Evolutionary conservation across 1,140 invertebrate genomes (phyloP).

Genomic region (Magallana gigas): DNA sequence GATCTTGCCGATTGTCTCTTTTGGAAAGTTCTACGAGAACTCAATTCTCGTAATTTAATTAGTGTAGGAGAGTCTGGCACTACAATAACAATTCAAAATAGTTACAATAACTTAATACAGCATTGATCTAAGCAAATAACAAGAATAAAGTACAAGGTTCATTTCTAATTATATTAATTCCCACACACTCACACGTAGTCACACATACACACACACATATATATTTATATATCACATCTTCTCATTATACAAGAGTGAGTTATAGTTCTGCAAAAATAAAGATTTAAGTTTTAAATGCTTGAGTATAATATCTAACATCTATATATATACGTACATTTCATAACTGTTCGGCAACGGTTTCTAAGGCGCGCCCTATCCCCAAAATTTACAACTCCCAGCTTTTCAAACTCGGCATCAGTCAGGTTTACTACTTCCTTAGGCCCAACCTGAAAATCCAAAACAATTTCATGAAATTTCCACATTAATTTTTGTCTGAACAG

Average conservation of each 20-base stretch:
- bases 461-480: too few species aligned
- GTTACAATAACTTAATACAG: not conserved
- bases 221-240: too few species aligned
- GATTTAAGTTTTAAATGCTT: too few species aligned
- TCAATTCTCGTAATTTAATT: not conserved
- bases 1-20: not conserved
- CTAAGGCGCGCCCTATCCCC: not conserved
- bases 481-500: too few species aligned
- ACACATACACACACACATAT: not conserved
- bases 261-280: too few species aligned
- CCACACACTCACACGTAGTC: not conserved
- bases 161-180: not conserved
- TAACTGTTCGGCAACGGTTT: not conserved
- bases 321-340: not conserved
- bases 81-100: not conserved
- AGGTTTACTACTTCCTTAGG: not conserved
- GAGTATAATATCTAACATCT: too few species aligned
- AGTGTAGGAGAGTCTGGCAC: not conserved
- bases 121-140: not conserved
- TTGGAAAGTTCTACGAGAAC: not conserved
- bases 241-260: too few species aligned
- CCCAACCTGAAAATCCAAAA: not conserved
- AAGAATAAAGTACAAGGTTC: not conserved
- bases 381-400: not conserved
- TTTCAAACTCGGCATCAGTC: not conserved